Conservation (phyloP, 1,140 invertebrate species). For the Hydropsyche tenuis region DNA sequence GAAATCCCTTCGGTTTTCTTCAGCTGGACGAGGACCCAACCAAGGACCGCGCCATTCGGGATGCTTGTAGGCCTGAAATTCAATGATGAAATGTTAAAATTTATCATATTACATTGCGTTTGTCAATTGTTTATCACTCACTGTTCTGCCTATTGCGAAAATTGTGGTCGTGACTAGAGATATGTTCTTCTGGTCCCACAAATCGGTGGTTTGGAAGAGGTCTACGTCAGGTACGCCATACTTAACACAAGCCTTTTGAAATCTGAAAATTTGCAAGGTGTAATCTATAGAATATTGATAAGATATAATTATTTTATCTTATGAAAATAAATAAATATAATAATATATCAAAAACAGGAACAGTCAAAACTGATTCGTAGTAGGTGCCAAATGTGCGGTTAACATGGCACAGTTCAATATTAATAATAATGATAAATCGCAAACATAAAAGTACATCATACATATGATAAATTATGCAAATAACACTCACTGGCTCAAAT, state of each 20-base stretch:
- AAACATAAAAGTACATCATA: too few relatives aligned
- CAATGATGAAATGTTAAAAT: slow-evolving; percentile 47
- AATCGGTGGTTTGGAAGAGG: slow-evolving; percentile 92
- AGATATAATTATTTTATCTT: too few relatives aligned
- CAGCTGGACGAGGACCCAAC: slow-evolving; percentile 83
- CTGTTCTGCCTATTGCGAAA: slow-evolving; percentile 86
- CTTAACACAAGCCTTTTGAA: slow-evolving; percentile 84
- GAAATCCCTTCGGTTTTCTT: slow-evolving; percentile 89
- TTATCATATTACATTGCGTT: slow-evolving; percentile 17
- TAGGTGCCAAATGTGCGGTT: too few relatives aligned
- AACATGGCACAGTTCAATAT: too few relatives aligned
- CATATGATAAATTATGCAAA: background rate
- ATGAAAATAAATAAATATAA: too few relatives aligned
- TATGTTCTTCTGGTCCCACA: slow-evolving; percentile 94
- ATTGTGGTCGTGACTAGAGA: slow-evolving; percentile 86
- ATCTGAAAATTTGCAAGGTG: slow-evolving; percentile 66
- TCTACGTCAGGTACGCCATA: slow-evolving; percentile 91
- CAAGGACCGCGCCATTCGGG: slow-evolving; percentile 86
- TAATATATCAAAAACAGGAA: too few relatives aligned
- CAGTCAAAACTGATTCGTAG: too few relatives aligned
- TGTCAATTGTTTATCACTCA: slow-evolving; percentile 59
- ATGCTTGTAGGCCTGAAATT: slow-evolving; percentile 79
- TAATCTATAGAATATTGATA: background rate
- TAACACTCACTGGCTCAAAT: slow-evolving; percentile 80
- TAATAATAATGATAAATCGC: too few relatives aligned